Conservation (phyloP, 2,113 vertebrate genomes). For the Ctenodactylus gundi region DNA sequence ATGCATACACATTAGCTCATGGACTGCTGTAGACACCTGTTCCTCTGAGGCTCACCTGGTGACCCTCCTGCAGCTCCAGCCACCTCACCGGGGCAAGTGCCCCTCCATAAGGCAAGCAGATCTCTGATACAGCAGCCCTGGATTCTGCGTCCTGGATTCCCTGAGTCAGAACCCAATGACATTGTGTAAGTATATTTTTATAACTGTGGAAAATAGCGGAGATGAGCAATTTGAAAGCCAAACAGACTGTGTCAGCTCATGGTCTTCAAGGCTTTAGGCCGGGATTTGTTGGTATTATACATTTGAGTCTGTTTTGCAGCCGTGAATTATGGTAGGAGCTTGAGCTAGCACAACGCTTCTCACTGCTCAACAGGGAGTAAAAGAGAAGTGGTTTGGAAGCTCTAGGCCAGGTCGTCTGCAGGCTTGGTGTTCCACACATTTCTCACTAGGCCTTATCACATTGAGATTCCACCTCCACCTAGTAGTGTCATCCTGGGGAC, state of each 20-base stretch:
- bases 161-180: not conserved
- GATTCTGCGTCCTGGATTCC: not conserved
- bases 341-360: not conserved
- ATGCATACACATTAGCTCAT: not conserved
- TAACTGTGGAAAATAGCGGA: not conserved
- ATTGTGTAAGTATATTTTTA: not conserved
- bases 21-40: no score
- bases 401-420: not conserved
- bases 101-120: not conserved
- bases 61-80: not conserved
- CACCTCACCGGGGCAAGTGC: not conserved
- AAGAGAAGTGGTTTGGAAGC: not conserved
- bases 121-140: not conserved
- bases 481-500: accelerated
- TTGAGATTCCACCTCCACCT: no score
- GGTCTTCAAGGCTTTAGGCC: not conserved
- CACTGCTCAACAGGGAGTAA: not conserved
- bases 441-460: not conserved
- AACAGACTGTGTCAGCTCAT: not conserved
- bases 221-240: not conserved
- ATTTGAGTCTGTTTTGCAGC: no score
- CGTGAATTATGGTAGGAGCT: accelerated
- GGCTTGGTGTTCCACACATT: not conserved
- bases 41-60: not conserved
- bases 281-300: not conserved